A percentile compares a stretch with the other conserved stretches of the same genome.
Evolutionary conservation across 92 coral and sea anemone species (phyloP).

Genomic region (Phenganax stokvisi): DNA sequence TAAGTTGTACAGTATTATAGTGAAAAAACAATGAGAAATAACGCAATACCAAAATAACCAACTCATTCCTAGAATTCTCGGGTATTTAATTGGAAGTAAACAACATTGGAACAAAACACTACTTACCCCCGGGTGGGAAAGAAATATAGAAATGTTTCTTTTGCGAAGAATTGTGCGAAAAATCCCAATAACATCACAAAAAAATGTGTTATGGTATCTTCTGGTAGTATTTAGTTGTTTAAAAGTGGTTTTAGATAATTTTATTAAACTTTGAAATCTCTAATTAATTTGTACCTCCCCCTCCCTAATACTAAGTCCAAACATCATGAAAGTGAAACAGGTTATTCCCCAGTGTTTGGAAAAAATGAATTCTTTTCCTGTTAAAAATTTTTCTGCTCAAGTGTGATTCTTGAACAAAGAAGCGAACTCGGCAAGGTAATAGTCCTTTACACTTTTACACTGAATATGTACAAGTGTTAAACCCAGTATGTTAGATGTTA

Average conservation of each 20-base stretch:
- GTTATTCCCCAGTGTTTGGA: too few species aligned
- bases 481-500: not conserved
- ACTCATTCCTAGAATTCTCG: conserved; percentile 11
- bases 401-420: too few species aligned
- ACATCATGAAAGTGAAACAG: too few species aligned
- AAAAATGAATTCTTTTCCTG: too few species aligned
- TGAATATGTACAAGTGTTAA: too few species aligned
- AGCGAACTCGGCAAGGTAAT: too few species aligned
- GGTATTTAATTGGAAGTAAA: not conserved
- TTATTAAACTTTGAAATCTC: too few species aligned
- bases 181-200: not conserved
- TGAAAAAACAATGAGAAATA: conserved; percentile 35
- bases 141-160: not conserved
- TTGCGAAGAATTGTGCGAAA: not conserved
- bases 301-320: too few species aligned
- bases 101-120: not conserved
- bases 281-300: too few species aligned
- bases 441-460: too few species aligned
- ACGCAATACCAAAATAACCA: conserved; percentile 38
- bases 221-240: not conserved
- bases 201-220: not conserved
- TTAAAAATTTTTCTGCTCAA: too few species aligned
- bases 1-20: conserved; percentile 25
- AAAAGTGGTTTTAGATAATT: too few species aligned
- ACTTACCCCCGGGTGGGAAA: not conserved